Percentiles rank a stretch among this genome's conserved stretches.
phyloP scores from a whole-genome alignment of 1,140 invertebrate genomes.

The Caenorhabditis briggsae region DNA sequence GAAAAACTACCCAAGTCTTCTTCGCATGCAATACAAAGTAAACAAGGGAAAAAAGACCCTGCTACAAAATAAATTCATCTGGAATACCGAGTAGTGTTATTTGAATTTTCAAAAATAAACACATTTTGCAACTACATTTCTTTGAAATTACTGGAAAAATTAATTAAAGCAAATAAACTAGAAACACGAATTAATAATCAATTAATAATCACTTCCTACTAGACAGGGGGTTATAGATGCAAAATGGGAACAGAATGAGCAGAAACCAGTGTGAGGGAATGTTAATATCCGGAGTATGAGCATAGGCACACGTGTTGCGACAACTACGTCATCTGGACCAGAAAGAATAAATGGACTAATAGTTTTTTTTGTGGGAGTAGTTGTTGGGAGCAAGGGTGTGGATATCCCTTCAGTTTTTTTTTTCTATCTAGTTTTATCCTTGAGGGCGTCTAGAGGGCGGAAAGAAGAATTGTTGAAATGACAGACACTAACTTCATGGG shows the following conservation, averaged over 20 bases:
- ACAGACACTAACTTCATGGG: constrained; percentile 43
- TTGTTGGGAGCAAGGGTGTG: background rate
- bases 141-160: no score
- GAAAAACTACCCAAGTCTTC: no score
- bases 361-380: constrained; percentile 1
- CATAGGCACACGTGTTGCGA: constrained; percentile 7
- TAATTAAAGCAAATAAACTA: background rate
- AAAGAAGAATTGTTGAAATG: background rate
- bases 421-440: constrained; percentile 46
- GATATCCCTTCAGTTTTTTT: background rate
- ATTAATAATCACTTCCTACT: constrained; percentile 26
- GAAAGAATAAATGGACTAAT: constrained; percentile 18
- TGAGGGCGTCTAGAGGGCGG: background rate
- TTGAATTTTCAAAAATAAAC: background rate
- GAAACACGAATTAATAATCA: constrained; percentile 20
- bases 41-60: background rate
- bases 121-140: background rate
- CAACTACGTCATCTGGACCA: constrained; percentile 22
- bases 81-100: constrained; percentile 37
- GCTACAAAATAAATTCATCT: background rate
- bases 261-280: constrained; percentile 18
- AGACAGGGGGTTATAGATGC: background rate
- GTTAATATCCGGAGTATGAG: constrained; percentile 46
- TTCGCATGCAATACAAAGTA: no score
- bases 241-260: constrained; percentile 21